Evolutionary conservation across 2,888 invertebrate species (phyloP), one percentile per base, ranked within the genome.

Genomic region (Campopleginae sp.): DNA sequence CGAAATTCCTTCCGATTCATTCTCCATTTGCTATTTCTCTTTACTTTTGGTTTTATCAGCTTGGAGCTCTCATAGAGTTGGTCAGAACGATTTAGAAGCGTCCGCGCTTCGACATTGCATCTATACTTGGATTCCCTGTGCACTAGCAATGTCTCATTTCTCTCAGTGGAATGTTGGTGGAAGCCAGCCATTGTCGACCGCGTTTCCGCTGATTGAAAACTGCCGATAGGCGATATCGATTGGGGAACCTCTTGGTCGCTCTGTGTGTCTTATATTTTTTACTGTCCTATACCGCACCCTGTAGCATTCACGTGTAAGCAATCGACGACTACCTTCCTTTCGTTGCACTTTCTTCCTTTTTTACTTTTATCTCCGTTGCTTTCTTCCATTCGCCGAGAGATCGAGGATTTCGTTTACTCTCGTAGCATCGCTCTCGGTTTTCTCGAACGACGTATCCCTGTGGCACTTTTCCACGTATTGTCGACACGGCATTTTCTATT

Each of bases 401-500:
- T 83, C 70, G 54, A 54, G 70, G 70, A 75, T 79, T 78, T 80
- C 54, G 61, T 65, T 63, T 51, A 79, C 61, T 77, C 70, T 78
- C 68, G 27, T 63, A 17, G 33, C 51, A 38, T 66, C 46, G 38
- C 74, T 54, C 19, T 71, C 65, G 2, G 10, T 75, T 46, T 75
- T 42, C 58, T 14, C 70, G 68, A 72, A 58, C 63, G 81, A 75
- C n/a, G 46, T 54, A 71, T 79, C 84, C 78, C 84, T 74, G 66
- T 65, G 82, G 80, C 61, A 71, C 80, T 84, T 66, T 58, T 63
- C 83, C 82, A 82, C 85, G 82, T 85, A 85, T 80, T 79, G 82
- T 79, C 82, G 82, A 82, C 82, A 71, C 48, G 74, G 85, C 85
- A 85, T 82, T 85, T 85, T 79, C 82, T 82, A 79, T 82, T 81